These are phyloP conservation scores for Potamarius usumacintae DNA, from an alignment of 2,113 vertebrate species.

Conservation along the genomic window DNA sequence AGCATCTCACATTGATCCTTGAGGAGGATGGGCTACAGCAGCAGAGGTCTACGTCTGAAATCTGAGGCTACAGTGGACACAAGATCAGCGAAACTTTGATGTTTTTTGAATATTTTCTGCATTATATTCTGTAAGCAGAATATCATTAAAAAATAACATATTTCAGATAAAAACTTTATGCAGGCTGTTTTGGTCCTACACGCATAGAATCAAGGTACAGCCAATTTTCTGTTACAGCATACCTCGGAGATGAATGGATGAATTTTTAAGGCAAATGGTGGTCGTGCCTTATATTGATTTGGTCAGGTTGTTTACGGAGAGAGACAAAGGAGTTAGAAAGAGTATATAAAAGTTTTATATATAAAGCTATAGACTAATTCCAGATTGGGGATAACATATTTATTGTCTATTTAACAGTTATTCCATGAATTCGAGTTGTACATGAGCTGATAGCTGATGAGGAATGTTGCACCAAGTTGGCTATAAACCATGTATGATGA, in stretches of 20 bases:
- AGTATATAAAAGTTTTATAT: constrained; percentile 3
- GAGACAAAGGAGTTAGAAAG: not conserved
- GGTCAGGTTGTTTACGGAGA: not conserved
- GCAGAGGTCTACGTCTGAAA: not conserved
- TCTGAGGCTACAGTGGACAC: not conserved
- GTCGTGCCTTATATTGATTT: not conserved
- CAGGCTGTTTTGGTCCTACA: not conserved
- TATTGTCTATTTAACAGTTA: not conserved
- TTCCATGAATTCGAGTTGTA: too few relatives aligned
- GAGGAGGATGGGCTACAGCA: not conserved
- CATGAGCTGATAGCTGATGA: too few relatives aligned
- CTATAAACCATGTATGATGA: too few relatives aligned
- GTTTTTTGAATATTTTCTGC: not conserved
- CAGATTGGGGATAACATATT: not conserved
- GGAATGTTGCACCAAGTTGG: too few relatives aligned
- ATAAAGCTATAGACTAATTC: not conserved
- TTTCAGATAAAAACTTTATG: not conserved
- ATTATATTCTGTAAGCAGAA: not conserved
- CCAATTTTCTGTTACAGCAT: not conserved
- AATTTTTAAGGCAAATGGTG: not conserved
- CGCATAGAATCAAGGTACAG: not conserved
- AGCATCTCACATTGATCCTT: not conserved
- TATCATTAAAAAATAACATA: not conserved
- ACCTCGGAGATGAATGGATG: not conserved
- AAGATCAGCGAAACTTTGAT: not conserved